Evolutionary conservation across 1,140 invertebrate species (phyloP).

Genomic region (Drosophila obscura): DNA sequence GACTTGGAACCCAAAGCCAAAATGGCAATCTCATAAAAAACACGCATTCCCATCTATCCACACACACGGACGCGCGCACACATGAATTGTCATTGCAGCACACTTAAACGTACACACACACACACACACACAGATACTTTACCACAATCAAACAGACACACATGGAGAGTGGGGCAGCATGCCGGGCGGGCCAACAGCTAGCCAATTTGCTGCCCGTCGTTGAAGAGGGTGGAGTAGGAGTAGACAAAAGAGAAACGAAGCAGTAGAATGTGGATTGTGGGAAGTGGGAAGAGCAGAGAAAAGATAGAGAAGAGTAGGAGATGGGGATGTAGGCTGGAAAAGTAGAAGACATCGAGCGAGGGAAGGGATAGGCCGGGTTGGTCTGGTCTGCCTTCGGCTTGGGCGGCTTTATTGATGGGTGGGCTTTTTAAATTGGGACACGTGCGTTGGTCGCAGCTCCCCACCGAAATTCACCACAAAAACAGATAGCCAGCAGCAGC

Average conservation of each 20-base stretch:
- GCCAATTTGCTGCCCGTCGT: constrained; percentile 47
- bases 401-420: too few relatives aligned
- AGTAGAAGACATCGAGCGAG: neutral
- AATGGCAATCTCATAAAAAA: constrained; percentile 52
- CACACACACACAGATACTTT: constrained; percentile 14
- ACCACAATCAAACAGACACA: constrained; percentile 11
- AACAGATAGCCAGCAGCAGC: constrained; percentile 55
- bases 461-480: constrained; percentile 72
- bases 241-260: neutral
- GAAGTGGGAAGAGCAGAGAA: neutral
- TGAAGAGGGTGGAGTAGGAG: constrained; percentile 23
- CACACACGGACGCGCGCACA: neutral
- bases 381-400: too few relatives aligned
- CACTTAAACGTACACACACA: constrained; percentile 11
- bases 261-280: neutral
- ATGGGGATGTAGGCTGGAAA: neutral
- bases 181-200: constrained; percentile 42
- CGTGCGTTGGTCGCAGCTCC: constrained; percentile 46
- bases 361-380: constrained; percentile 1
- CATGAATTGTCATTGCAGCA: constrained; percentile 35
- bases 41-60: constrained; percentile 48
- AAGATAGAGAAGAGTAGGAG: neutral
- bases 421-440: constrained; percentile 67
- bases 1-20: constrained; percentile 42
- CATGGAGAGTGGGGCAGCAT: constrained; percentile 37